Conservation (phyloP, 2,113 vertebrate species). For the Climacteris rufus region DNA sequence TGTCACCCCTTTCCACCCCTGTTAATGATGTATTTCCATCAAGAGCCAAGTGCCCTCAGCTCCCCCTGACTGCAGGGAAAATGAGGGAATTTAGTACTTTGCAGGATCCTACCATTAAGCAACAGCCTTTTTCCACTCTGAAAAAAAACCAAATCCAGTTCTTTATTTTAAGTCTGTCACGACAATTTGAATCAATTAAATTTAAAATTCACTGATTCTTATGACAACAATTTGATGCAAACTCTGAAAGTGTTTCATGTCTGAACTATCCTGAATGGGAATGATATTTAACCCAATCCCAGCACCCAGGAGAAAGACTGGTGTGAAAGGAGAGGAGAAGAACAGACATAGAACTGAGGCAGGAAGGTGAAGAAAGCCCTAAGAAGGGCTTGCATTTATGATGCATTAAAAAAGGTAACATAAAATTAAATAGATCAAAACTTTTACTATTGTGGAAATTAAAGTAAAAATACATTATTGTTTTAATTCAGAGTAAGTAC, state of each 20-base stretch:
- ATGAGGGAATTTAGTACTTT: not conserved
- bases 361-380: not conserved
- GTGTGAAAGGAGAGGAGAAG: not conserved
- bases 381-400: not conserved
- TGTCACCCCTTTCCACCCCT: not conserved
- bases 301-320: not conserved
- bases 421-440: not conserved
- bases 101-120: not conserved
- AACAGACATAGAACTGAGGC: not conserved
- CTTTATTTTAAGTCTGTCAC: not conserved
- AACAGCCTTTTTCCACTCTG: not conserved
- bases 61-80: not conserved
- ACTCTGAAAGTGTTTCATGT: not conserved
- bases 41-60: not conserved
- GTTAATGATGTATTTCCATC: accelerated
- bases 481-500: not conserved
- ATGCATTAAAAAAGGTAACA: not conserved
- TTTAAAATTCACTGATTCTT: not conserved
- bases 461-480: not conserved
- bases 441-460: not conserved
- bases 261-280: accelerated
- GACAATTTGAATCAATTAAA: not conserved
- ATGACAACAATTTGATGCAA: not conserved
- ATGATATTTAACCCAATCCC: not conserved
- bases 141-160: not conserved